Evolutionary conservation across 2,888 invertebrate genomes (phyloP).

Genomic region (Lasioglossum marginatum): DNA sequence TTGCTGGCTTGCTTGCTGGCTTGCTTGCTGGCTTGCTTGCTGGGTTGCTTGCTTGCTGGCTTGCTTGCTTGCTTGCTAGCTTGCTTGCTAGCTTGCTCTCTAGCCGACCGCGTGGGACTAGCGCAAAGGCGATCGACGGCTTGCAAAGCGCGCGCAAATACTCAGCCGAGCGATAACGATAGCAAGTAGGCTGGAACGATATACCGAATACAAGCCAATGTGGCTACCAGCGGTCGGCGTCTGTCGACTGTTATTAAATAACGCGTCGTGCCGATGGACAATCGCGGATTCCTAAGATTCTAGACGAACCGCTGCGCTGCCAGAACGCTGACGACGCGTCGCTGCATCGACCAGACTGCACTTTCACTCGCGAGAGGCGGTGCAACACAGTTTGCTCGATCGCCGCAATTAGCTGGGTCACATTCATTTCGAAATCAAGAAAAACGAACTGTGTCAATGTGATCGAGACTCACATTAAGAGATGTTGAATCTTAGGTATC

Average conservation of each 20-base stretch:
- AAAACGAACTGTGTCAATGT: too few relatives aligned
- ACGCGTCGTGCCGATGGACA: background rate
- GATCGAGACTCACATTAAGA: too few relatives aligned
- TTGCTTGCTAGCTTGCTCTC: too few relatives aligned
- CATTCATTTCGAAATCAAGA: too few relatives aligned
- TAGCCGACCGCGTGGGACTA: conserved; percentile 11
- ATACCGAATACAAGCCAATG: background rate
- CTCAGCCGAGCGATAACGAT: conserved; percentile 4
- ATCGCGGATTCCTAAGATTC: background rate
- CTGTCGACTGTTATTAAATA: background rate
- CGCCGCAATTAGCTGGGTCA: too few relatives aligned
- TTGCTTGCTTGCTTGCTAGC: too few relatives aligned
- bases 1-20: too few relatives aligned
- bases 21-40: too few relatives aligned
- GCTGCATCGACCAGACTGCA: background rate
- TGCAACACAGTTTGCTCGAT: background rate
- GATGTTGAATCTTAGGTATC: too few relatives aligned
- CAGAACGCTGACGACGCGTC: background rate
- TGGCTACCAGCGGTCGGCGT: background rate
- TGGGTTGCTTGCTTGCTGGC: too few relatives aligned
- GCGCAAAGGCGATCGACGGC: background rate
- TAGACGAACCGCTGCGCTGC: background rate
- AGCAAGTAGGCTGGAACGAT: conserved; percentile 5
- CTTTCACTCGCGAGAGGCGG: background rate
- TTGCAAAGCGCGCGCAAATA: background rate